Percentiles rank a stretch among this genome's conserved stretches.
phyloP scores from a whole-genome alignment of 2,797 vertebrate species.

The Halcyon leucocephala region DNA sequence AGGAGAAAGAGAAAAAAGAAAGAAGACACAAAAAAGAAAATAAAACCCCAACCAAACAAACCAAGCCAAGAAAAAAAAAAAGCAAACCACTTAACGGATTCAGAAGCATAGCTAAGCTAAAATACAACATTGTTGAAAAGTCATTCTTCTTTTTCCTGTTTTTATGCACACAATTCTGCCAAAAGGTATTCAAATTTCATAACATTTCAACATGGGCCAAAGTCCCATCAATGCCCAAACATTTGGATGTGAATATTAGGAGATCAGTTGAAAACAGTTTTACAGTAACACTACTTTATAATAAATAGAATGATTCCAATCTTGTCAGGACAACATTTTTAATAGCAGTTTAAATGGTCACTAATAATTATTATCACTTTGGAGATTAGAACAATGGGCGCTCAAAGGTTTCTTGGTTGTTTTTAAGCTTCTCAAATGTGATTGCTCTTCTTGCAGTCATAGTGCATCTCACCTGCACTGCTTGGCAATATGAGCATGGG shows the following conservation, averaged over 20 bases:
- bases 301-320: neutral
- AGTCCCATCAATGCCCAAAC: neutral
- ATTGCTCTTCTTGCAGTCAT: neutral
- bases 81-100: neutral
- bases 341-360: neutral
- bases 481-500: neutral
- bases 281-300: neutral
- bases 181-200: neutral
- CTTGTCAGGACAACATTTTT: neutral
- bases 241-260: neutral
- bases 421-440: neutral
- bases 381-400: neutral
- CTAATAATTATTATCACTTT: neutral
- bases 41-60: neutral
- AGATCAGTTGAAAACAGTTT: neutral
- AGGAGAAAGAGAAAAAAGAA: neutral
- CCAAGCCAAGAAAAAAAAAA: neutral
- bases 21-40: neutral
- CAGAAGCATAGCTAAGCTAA: neutral
- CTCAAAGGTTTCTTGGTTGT: neutral
- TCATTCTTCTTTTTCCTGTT: neutral
- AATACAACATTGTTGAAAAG: neutral
- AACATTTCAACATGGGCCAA: neutral
- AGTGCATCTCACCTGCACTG: neutral
- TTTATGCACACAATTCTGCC: neutral